These are phyloP conservation scores for Leguminivora glycinivorella DNA, from an alignment of 1,140 invertebrate genomes.

Conservation along the genomic window DNA sequence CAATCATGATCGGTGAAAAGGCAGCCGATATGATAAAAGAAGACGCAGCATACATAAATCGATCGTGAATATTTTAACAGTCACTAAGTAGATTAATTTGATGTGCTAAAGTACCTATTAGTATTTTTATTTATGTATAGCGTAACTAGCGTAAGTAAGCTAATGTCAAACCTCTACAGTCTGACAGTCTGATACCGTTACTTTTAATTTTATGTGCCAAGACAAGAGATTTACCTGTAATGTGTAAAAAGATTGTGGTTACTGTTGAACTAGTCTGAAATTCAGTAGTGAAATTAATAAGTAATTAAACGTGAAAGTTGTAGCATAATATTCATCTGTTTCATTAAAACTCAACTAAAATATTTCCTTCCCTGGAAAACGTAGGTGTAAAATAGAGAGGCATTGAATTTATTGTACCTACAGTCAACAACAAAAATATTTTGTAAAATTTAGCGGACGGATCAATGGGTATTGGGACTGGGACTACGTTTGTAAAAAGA, in stretches of 20 bases:
- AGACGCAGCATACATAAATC: constrained; percentile 47
- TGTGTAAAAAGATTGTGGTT: not conserved
- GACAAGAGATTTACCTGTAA: not conserved
- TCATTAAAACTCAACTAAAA: not conserved
- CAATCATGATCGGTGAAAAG: constrained; percentile 91
- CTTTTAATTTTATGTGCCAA: not conserved
- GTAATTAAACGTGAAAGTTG: not conserved
- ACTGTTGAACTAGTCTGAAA: not conserved
- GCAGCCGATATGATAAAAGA: constrained; percentile 88
- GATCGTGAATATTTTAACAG: not conserved
- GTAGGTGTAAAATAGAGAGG: too few species aligned
- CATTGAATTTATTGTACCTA: too few species aligned
- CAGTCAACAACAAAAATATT: too few species aligned
- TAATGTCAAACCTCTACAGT: not conserved
- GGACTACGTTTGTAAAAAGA: too few species aligned
- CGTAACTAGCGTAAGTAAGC: too few species aligned
- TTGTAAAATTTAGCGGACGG: too few species aligned
- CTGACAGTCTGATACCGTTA: not conserved
- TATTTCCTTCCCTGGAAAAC: too few species aligned
- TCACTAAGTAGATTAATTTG: too few species aligned
- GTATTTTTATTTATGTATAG: not conserved
- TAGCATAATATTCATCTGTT: not conserved
- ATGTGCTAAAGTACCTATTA: too few species aligned
- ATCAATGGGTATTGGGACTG: too few species aligned
- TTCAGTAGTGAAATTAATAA: not conserved